Conservation (phyloP, 2,888 invertebrate species). For the Oligia strigilis region DNA sequence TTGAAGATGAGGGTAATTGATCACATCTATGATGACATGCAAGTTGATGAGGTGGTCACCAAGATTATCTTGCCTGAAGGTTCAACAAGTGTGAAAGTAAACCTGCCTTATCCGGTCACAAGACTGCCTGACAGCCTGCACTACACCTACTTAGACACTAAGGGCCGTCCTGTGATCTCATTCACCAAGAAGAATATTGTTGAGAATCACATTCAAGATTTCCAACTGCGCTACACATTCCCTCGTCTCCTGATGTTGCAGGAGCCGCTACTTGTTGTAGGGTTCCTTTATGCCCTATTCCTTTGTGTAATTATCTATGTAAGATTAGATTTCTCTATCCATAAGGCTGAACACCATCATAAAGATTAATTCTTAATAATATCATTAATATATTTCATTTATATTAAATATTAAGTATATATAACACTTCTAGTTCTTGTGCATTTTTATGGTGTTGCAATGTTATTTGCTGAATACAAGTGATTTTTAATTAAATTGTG, state of each 20-base stretch:
- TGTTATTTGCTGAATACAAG: constrained; percentile 77
- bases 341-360: constrained; percentile 91
- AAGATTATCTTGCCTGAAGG: constrained; percentile 98
- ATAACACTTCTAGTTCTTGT: constrained; percentile 73
- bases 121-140: constrained; percentile 94
- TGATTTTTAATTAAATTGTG: constrained; percentile 67
- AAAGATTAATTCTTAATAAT: constrained; percentile 84
- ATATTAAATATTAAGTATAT: constrained; percentile 58
- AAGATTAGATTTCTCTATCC: constrained; percentile 98
- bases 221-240: constrained; percentile 97
- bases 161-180: constrained; percentile 97
- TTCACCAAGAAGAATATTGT: constrained; percentile 96
- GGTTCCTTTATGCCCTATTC: constrained; percentile 97
- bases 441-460: constrained; percentile 76
- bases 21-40: constrained; percentile 99
- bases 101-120: constrained; percentile 95
- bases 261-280: constrained; percentile 97
- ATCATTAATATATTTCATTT: constrained; percentile 67
- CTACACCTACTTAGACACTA: constrained; percentile 98
- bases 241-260: constrained; percentile 96
- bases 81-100: constrained; percentile 94
- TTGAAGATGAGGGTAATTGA: constrained; percentile 98
- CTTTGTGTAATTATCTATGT: constrained; percentile 97
- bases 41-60: constrained; percentile 96
- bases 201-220: constrained; percentile 98